A percentile compares a stretch with the other conserved stretches of the same genome.
Conservation (phyloP, 2,113 vertebrate genomes). For the Pampusana beccarii region DNA sequence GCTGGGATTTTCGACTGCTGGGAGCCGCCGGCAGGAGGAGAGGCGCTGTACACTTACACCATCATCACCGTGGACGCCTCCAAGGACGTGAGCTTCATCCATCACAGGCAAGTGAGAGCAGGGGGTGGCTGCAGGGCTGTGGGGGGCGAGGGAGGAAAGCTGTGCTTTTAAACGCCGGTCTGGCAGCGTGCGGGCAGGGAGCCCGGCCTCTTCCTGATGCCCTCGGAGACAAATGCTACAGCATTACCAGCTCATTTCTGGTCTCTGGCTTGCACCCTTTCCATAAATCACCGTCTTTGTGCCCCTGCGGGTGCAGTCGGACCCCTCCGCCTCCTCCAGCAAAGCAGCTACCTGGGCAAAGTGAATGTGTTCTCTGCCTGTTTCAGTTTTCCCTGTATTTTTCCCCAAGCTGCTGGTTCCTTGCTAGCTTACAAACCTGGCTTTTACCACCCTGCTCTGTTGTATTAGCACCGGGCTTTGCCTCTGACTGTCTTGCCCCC, state of each 20-base stretch:
- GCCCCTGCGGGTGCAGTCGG: fast-evolving
- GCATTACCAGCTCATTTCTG: neutral
- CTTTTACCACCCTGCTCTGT: neutral
- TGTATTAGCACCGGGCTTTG: fast-evolving
- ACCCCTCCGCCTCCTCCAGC: neutral
- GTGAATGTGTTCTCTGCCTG: fast-evolving
- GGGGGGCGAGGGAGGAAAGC: neutral
- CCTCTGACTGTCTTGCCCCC: neutral
- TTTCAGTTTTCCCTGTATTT: neutral
- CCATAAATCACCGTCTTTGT: neutral
- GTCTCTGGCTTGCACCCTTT: neutral
- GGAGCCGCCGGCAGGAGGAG: slow-evolving; percentile 85
- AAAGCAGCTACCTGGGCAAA: neutral
- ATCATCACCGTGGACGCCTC: slow-evolving; percentile 92
- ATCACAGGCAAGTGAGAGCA: slow-evolving; percentile 79
- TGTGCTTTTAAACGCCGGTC: neutral
- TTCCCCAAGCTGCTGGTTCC: neutral
- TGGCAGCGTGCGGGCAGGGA: fast-evolving
- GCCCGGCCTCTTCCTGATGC: neutral
- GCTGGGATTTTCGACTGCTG: slow-evolving; percentile 97
- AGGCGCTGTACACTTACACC: slow-evolving; percentile 87
- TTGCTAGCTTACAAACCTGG: neutral
- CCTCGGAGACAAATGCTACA: fast-evolving
- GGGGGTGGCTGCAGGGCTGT: neutral
- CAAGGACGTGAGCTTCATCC: slow-evolving; percentile 83